Evolutionary conservation across 2,797 vertebrate species (phyloP), one percentile per base, ranked within the genome.

Genomic region (Sciurus vulgaris): DNA sequence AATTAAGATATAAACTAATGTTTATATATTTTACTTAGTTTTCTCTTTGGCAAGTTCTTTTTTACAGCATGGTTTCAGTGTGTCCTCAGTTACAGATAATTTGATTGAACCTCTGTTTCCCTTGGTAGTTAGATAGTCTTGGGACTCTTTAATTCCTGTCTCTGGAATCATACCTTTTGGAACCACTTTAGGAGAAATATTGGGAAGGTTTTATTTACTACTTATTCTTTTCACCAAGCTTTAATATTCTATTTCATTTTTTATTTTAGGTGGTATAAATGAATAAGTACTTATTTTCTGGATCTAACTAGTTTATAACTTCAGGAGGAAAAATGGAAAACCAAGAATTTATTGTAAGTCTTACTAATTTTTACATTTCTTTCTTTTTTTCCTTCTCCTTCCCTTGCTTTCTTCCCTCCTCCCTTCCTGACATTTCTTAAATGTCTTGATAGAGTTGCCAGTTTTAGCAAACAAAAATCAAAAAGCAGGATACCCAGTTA

Each of bases 311-410:
- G 7, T 73, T 92, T 92, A 72, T 94, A 86, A 22, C 13, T 92
- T 73, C n/a, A 76, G 24, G 76, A 86, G 70, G 89, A 97, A 82
- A 74, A 44, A 99, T 99, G 99, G 97, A 97, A 96, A 97, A 72
- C 85, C 97, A 98, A 59, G 98, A 98, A 84, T 99, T 98, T 96
- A 96, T 92, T 51, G 99, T 99, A 97, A 98, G 98, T 98, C 4
- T 28, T 95, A 61, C 4, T 41, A 72, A 49, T 77, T 92, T 96
- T 93, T 26, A 47, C 24, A 82, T 6, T 93, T 61, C 35, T 67
- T 73, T 72, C 38, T n/a, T 47, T 47, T 67, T 35, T 49, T 61
- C 78, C 28, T 72, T 14, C 14, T 76, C 33, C 35, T 8, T 22
- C 5, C 1, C 54, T 84, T 47, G 7, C 28, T 30, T 38, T 81